A percentile compares a stretch with the other conserved stretches of the same genome.
Conservation (phyloP, 2,888 invertebrate species). For the Epirrhoe alternata region DNA sequence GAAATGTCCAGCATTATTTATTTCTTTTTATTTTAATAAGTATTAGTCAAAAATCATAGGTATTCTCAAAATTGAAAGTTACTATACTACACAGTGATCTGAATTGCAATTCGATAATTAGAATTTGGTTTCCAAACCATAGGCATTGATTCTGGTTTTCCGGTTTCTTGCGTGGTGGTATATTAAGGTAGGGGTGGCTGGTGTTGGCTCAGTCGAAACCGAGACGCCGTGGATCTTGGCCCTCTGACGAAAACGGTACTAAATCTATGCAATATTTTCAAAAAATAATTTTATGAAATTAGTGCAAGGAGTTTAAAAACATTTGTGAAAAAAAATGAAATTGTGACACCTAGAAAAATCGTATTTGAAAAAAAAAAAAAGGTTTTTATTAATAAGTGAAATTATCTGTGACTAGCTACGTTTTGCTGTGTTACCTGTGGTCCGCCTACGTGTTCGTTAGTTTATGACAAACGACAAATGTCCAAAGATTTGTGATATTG, state of each 20-base stretch:
- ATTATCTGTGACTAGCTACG: too few species aligned
- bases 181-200: slow-evolving; percentile 62
- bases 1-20: too few species aligned
- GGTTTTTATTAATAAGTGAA: too few species aligned
- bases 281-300: neutral
- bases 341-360: too few species aligned
- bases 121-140: neutral
- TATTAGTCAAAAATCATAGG: too few species aligned
- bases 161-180: slow-evolving; percentile 50
- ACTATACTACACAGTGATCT: neutral
- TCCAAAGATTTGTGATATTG: too few species aligned
- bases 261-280: neutral
- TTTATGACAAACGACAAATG: too few species aligned
- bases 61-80: neutral
- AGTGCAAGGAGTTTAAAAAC: neutral
- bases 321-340: too few species aligned
- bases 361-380: too few species aligned
- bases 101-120: neutral
- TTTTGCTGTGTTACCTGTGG: too few species aligned
- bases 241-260: slow-evolving; percentile 58
- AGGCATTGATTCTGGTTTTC: neutral
- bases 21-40: too few species aligned
- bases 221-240: slow-evolving; percentile 56
- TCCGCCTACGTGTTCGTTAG: too few species aligned
- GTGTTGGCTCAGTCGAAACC: slow-evolving; percentile 58